Base-by-base conservation (phyloP, 1,140 invertebrate genomes). In the Coelopa frigida region DNA sequence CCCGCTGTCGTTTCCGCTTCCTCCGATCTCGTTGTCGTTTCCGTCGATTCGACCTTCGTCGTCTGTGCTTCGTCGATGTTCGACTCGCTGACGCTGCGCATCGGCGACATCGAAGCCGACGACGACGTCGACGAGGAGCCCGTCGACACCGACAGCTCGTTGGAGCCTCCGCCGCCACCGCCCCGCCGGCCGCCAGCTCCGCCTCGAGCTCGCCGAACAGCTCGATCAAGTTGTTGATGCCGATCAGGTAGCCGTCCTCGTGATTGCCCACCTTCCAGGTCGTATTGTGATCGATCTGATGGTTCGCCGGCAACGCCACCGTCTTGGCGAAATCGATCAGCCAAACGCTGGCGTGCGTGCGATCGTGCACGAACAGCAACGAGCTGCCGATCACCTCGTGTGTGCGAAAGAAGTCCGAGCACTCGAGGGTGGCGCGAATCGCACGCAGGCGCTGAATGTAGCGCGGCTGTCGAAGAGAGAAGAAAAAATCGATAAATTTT, bases 271-370 rank as follows among this genome's bases (percentile, higher is more conserved):
- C 88, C 53, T 84, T 81, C 95, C 94, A 98, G 31, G 81, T 78
- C 7, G 79, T 78, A 44, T 82, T 79, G 67, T 98, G 95, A 48
- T 81, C 79, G 44, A 97, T 87, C 33, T 69, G 72, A 35, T 87
- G 63, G 43, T 82, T 75, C 2, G 80, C 76, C 3, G 91, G 89
- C 36, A 98, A 72, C 12, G 81, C 80, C 37, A 89, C 78, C 3
- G 92, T 96, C 72, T 98, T 98, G 7, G 94, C 95, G 72, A 99
- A 99, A 73, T 98, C 95, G 44, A 98, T 99, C 74, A 99, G 81
- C 94, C 94, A 98, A 11, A 97, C 81, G 48, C 84, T 87, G 5
- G 92, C 89, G 57, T 83, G 84, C 44, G 80, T 78, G 14, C 82
- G 75, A 65, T 98, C 94, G 71, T 97, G 94, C 6, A 98, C 90